phyloP scores from a whole-genome alignment of 2,113 vertebrate genomes.

The Prionailurus bengalensis region DNA sequence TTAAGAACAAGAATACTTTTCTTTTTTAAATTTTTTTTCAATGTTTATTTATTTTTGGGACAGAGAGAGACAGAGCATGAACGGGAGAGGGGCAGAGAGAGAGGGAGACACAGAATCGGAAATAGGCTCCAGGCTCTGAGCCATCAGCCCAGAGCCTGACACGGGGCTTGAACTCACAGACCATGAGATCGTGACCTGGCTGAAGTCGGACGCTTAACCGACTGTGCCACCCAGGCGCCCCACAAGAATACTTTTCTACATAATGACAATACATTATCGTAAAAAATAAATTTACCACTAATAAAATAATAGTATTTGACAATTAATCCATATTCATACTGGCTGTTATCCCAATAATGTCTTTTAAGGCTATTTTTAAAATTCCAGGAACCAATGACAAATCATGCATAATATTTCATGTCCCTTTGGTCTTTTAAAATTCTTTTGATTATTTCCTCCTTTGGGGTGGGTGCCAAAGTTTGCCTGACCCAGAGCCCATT shows the following conservation, averaged over 20 bases:
- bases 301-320: neutral
- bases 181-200: too few relatives aligned
- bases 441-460: slow-evolving; percentile 42
- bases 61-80: too few relatives aligned
- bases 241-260: neutral
- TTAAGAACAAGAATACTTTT: neutral
- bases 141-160: too few relatives aligned
- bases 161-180: too few relatives aligned
- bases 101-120: too few relatives aligned
- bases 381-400: neutral
- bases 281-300: slow-evolving; percentile 26
- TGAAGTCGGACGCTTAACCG: too few relatives aligned
- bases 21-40: too few relatives aligned
- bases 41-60: too few relatives aligned
- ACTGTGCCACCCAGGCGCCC: too few relatives aligned
- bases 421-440: neutral
- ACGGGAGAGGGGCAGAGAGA: too few relatives aligned
- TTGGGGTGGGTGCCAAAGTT: neutral
- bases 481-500: neutral
- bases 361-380: slow-evolving; percentile 33
- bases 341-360: neutral
- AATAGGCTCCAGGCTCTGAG: too few relatives aligned
- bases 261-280: neutral
- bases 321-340: slow-evolving; percentile 42
- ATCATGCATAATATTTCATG: slow-evolving; percentile 27